Conservation (phyloP, 2,113 vertebrate genomes). For the Greenwoodochromis staneri region DNA sequence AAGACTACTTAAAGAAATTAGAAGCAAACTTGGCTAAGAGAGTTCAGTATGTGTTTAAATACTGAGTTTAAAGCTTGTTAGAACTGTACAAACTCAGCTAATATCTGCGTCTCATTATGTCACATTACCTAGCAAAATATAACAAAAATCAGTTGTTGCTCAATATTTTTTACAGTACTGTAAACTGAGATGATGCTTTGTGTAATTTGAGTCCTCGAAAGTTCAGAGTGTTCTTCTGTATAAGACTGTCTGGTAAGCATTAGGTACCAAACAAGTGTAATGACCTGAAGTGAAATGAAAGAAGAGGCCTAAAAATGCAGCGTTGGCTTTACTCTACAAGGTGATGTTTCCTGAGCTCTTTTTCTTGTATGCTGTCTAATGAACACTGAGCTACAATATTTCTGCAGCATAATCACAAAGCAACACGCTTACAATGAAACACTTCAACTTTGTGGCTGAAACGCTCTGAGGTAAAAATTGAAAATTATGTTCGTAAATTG, state of each 20-base stretch:
- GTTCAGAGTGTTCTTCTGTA: background rate
- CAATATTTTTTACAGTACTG: fast-evolving
- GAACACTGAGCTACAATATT: background rate
- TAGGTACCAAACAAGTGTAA: background rate
- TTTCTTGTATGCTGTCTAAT: background rate
- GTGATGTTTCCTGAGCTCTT: background rate
- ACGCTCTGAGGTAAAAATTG: background rate
- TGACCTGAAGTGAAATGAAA: background rate
- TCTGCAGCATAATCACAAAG: background rate
- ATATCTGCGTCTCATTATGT: background rate
- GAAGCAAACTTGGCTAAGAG: background rate
- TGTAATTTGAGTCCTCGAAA: fast-evolving
- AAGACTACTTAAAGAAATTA: background rate
- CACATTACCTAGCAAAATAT: background rate
- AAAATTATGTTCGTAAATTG: background rate
- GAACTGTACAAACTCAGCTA: background rate
- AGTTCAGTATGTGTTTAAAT: background rate
- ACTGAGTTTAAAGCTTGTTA: background rate
- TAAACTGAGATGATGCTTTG: background rate
- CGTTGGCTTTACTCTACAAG: background rate
- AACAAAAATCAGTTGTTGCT: fast-evolving
- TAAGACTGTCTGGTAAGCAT: background rate
- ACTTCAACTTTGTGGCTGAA: background rate
- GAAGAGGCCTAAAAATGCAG: background rate
- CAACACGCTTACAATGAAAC: background rate